A percentile compares a stretch with the other conserved stretches of the same genome.
Evolutionary conservation across 2,797 vertebrate species (phyloP).

Genomic region (Pipistrellus pygmaeus): DNA sequence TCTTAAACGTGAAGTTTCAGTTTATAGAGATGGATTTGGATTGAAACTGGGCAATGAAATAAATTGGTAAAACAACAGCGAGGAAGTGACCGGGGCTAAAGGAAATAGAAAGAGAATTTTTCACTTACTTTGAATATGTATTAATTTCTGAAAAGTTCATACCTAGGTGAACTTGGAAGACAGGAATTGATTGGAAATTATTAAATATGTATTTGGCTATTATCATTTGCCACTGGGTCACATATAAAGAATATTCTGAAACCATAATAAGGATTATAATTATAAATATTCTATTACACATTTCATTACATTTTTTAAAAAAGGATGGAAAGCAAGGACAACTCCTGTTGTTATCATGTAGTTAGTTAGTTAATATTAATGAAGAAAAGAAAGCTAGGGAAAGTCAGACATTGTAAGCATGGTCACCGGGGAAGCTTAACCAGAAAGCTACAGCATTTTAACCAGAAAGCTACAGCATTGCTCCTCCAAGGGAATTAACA

Average conservation of each 20-base stretch:
- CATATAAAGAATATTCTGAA: constrained; percentile 45
- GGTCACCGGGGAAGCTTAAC: not conserved
- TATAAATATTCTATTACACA: constrained; percentile 46
- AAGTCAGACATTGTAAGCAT: not conserved
- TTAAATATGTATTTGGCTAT: constrained; percentile 55
- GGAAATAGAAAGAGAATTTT: constrained; percentile 28
- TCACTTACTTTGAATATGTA: not conserved
- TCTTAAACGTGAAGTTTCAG: constrained; percentile 27
- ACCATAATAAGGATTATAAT: not conserved
- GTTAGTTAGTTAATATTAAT: not conserved
- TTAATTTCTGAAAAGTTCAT: constrained; percentile 44
- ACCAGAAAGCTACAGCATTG: not conserved
- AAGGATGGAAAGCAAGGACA: not conserved
- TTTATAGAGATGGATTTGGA: constrained; percentile 15
- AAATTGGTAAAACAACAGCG: constrained; percentile 37
- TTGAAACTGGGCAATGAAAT: constrained; percentile 7
- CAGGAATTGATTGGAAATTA: constrained; percentile 26
- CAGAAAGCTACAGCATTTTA: not conserved
- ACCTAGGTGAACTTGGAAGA: not conserved
- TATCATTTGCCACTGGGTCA: constrained; percentile 8
- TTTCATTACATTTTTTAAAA: constrained; percentile 14
- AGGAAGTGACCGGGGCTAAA: constrained; percentile 12
- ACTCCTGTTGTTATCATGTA: not conserved
- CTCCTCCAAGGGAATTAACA: not conserved
- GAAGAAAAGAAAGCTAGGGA: not conserved